Percentiles rank a stretch among this genome's conserved stretches.
Conservation (phyloP, 2,797 vertebrate genomes). For the Clamator glandarius region DNA sequence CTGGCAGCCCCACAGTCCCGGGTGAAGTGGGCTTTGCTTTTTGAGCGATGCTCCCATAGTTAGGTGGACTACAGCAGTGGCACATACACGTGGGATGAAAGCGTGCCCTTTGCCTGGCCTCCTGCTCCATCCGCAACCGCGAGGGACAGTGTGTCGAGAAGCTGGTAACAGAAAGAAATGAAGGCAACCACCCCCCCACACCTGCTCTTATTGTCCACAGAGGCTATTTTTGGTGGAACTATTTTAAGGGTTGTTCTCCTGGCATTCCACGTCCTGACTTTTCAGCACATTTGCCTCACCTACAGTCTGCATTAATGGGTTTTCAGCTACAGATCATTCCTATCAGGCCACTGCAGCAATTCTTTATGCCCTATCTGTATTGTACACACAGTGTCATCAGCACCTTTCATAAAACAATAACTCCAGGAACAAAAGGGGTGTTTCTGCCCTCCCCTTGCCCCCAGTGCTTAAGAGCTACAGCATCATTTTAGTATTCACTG, state of each 20-base stretch:
- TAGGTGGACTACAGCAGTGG: background rate
- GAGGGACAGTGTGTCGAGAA: conserved; percentile 28
- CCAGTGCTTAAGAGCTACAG: background rate
- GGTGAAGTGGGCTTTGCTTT: background rate
- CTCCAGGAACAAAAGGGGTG: conserved; percentile 17
- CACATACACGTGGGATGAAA: accelerated
- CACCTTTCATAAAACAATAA: conserved; percentile 58
- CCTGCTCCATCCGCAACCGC: accelerated
- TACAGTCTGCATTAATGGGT: conserved; percentile 69
- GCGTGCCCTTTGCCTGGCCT: background rate
- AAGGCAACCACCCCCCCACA: background rate
- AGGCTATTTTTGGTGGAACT: conserved; percentile 73
- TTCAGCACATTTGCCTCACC: conserved; percentile 74
- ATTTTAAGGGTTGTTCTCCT: conserved; percentile 75
- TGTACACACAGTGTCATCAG: conserved; percentile 30
- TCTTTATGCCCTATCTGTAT: conserved; percentile 56
- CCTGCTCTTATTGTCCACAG: conserved; percentile 13
- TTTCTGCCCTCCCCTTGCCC: background rate
- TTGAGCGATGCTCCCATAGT: too few relatives aligned
- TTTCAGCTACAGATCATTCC: conserved; percentile 74
- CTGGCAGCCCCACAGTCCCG: background rate
- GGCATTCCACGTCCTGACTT: conserved; percentile 75
- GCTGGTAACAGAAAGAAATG: conserved; percentile 51
- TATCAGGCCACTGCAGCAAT: conserved; percentile 66
- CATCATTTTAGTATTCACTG: conserved; percentile 25